A percentile compares a stretch with the other conserved stretches of the same genome.
phyloP scores from a whole-genome alignment of 2,888 invertebrate species.

The Allophyes oxyacanthae region DNA sequence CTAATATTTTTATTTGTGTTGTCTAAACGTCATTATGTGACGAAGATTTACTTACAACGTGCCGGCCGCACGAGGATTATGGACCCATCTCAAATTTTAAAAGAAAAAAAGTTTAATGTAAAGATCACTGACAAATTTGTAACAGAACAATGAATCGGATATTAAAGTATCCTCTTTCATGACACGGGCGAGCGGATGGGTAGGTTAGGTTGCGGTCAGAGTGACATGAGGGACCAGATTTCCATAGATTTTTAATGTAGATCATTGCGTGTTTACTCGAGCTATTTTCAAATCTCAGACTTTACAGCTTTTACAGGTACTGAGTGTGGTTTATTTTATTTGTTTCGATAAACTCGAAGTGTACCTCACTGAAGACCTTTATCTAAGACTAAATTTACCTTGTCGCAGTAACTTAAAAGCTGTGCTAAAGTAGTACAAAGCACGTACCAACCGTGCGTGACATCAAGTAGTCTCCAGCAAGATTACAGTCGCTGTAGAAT shows the following conservation, averaged over 20 bases:
- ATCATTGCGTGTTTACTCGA: not conserved
- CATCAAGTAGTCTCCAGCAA: conserved; percentile 74
- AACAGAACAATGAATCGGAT: conserved; percentile 89
- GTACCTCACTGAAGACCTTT: conserved; percentile 42
- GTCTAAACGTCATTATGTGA: conserved; percentile 77
- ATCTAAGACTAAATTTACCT: conserved; percentile 50
- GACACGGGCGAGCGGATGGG: conserved; percentile 86
- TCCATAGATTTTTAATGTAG: not conserved
- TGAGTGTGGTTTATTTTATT: conserved; percentile 25
- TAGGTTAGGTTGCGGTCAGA: conserved; percentile 67
- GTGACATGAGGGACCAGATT: conserved; percentile 55
- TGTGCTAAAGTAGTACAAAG: conserved; percentile 57
- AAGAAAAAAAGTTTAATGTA: conserved; percentile 87
- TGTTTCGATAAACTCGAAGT: conserved; percentile 30
- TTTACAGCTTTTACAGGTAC: conserved; percentile 18
- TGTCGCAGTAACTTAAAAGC: conserved; percentile 46
- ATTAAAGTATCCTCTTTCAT: conserved; percentile 88
- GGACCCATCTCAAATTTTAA: conserved; percentile 85
- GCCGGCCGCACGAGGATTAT: conserved; percentile 82
- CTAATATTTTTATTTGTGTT: conserved; percentile 82
- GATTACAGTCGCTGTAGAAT: conserved; percentile 71
- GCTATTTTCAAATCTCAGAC: conserved; percentile 6
- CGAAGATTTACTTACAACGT: conserved; percentile 81
- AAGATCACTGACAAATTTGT: conserved; percentile 90
- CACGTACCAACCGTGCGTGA: conserved; percentile 75